Base-by-base conservation (phyloP, 2,797 vertebrate genomes). In the Aeoliscus strigatus region DNA sequence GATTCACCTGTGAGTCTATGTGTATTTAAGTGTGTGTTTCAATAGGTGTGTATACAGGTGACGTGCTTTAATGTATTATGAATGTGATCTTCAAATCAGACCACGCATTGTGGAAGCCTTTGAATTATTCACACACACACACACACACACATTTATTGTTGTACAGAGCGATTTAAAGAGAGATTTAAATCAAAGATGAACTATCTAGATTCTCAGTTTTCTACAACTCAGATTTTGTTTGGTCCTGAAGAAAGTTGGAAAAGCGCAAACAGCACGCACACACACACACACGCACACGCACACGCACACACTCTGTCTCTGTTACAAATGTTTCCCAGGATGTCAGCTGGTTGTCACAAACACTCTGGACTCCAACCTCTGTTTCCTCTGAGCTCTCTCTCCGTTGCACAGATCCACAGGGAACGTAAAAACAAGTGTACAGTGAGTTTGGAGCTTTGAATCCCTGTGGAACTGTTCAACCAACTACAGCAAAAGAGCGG, bases 121-220 rank as follows among this genome's bases (percentile, higher is more conserved):
- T 78, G 13, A 80, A 83, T 83, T 60, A 81, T 83, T 79, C 14
- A 78, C n/a, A n/a, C n/a, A n/a, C n/a, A n/a, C n/a, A n/a, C n/a
- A n/a, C n/a, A n/a, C n/a, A n/a, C n/a, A n/a, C n/a, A n/a, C n/a
- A n/a, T n/a, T n/a, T n/a, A n/a, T n/a, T n/a, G n/a, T n/a, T n/a
- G n/a, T n/a, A n/a, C n/a, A n/a, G n/a, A n/a, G n/a, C n/a, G n/a
- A n/a, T n/a, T n/a, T n/a, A n/a, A n/a, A n/a, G n/a, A n/a, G n/a
- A n/a, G n/a, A n/a, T n/a, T n/a, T n/a, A n/a, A n/a, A n/a, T n/a
- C n/a, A n/a, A n/a, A n/a, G n/a, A n/a, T n/a, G n/a, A n/a, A n/a
- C n/a, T n/a, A n/a, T n/a, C n/a, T n/a, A n/a, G n/a, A n/a, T n/a
- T n/a, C n/a, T n/a, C n/a, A n/a, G n/a, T n/a, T n/a, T n/a, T n/a